These are phyloP conservation scores for Vanacampus margaritifer DNA, from an alignment of 2,113 vertebrate species.

Conservation along the genomic window DNA sequence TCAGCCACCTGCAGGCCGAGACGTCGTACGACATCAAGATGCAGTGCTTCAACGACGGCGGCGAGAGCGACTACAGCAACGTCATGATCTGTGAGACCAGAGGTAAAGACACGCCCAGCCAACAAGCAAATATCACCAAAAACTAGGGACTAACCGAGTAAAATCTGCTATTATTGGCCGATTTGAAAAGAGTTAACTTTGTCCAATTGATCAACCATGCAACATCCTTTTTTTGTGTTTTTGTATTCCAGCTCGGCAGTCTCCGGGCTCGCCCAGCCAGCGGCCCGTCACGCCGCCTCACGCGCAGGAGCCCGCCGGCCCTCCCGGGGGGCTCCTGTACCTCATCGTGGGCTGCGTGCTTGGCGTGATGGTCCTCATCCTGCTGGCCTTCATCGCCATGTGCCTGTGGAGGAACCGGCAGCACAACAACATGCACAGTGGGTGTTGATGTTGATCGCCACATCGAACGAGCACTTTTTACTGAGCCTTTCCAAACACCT, in stretches of 20 bases:
- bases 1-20: conserved; percentile 87
- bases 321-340: conserved; percentile 81
- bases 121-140: background rate
- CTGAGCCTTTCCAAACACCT: background rate
- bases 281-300: conserved; percentile 78
- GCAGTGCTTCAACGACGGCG: conserved; percentile 91
- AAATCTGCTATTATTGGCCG: too few species aligned
- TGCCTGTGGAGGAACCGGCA: conserved; percentile 94
- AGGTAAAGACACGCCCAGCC: conserved; percentile 68
- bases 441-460: conserved; percentile 52
- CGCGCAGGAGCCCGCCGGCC: conserved; percentile 64
- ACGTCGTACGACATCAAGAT: conserved; percentile 96
- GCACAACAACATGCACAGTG: conserved; percentile 87
- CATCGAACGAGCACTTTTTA: background rate
- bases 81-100: conserved; percentile 97
- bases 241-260: conserved; percentile 74
- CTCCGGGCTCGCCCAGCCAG: conserved; percentile 69
- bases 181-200: too few species aligned
- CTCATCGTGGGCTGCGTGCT: conserved; percentile 90
- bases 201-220: too few species aligned
- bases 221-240: background rate
- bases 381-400: conserved; percentile 91
- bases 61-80: conserved; percentile 92
- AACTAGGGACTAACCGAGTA: too few species aligned
- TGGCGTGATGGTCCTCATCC: conserved; percentile 90